Evolutionary conservation across 2,797 vertebrate genomes (phyloP).

Genomic region (Pangasius sanitwongsei): DNA sequence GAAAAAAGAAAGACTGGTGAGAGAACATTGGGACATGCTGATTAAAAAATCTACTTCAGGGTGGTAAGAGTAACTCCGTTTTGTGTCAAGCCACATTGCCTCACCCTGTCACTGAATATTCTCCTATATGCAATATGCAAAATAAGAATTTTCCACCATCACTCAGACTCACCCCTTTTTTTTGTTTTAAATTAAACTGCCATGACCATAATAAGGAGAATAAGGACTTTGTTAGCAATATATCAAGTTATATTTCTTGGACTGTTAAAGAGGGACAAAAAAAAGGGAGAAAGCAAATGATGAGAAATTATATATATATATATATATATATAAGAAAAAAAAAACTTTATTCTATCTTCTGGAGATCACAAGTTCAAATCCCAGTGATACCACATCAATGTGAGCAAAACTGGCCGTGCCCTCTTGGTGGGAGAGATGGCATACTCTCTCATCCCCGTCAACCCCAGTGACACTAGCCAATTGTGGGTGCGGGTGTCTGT

Average conservation of each 20-base stretch:
- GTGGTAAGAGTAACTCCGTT: too few species aligned
- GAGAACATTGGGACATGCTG: not conserved
- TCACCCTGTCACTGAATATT: not conserved
- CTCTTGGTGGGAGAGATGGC: not conserved
- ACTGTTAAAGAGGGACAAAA: too few species aligned
- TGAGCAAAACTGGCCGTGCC: not conserved
- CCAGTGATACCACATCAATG: not conserved
- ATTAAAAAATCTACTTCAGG: too few species aligned
- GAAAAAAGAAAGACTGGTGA: not conserved
- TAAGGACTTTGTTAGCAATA: not conserved
- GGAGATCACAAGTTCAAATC: too few species aligned
- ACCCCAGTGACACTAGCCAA: not conserved
- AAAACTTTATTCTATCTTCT: too few species aligned
- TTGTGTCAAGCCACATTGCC: not conserved
- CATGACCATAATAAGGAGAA: not conserved
- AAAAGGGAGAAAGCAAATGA: too few species aligned
- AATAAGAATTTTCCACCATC: not conserved
- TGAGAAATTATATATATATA: too few species aligned
- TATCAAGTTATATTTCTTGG: too few species aligned
- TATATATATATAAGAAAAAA: too few species aligned
- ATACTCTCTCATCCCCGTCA: not conserved
- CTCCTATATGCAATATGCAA: not conserved
- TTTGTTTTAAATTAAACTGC: not conserved
- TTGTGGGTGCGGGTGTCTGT: not conserved
- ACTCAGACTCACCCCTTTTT: not conserved